phyloP scores from a whole-genome alignment of 2,888 invertebrate species.

The Chymomyza procnemis region DNA sequence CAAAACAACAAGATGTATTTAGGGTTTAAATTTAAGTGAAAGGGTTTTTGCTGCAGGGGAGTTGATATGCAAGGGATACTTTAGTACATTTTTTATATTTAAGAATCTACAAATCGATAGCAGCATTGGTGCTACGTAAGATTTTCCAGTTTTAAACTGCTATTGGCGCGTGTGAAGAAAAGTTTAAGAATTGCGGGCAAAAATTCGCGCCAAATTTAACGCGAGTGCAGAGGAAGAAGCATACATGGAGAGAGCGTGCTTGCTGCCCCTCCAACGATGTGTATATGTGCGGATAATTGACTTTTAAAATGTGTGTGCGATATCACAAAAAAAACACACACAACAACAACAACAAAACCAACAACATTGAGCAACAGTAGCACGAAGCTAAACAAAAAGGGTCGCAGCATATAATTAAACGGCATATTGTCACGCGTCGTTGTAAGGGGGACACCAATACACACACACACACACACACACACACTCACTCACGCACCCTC shows the following conservation, averaged over 20 bases:
- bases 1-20: neutral
- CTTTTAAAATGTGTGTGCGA: conserved; percentile 71
- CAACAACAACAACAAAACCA: conserved; percentile 21
- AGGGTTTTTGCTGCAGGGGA: neutral
- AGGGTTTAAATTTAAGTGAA: neutral
- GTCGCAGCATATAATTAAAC: conserved; percentile 68
- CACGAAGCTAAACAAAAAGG: conserved; percentile 36
- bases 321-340: conserved; percentile 55
- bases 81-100: no score
- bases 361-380: neutral
- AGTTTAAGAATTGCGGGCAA: neutral
- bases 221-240: neutral
- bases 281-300: conserved; percentile 73
- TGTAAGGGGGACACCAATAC: conserved; percentile 31
- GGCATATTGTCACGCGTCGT: conserved; percentile 68
- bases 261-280: conserved; percentile 52
- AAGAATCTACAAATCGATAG: no score
- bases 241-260: neutral
- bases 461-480: neutral
- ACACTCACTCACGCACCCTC: neutral
- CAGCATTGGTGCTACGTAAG: no score
- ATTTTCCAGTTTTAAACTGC: no score
- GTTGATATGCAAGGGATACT: neutral
- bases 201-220: neutral
- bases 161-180: neutral